phyloP scores from a whole-genome alignment of 2,113 vertebrate species.

The Etheostoma spectabile region DNA sequence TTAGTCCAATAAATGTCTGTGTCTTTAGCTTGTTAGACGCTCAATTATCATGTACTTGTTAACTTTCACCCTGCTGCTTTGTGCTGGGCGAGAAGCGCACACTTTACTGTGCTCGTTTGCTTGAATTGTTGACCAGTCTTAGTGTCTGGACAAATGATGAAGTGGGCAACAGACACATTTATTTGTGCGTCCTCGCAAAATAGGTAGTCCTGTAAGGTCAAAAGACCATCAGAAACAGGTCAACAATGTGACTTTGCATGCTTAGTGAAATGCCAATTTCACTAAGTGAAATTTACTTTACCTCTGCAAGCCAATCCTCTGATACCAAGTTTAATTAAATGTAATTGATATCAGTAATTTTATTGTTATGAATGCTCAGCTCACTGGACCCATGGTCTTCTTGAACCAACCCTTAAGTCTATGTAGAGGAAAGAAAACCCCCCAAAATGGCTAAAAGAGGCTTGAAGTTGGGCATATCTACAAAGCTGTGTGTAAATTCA shows the following conservation, averaged over 20 bases:
- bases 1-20: no score
- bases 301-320: not conserved
- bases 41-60: no score
- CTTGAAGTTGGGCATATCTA: no score
- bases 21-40: no score
- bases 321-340: not conserved
- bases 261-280: not conserved
- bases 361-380: not conserved
- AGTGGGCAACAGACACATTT: not conserved
- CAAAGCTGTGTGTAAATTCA: no score
- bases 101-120: not conserved
- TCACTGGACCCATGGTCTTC: not conserved
- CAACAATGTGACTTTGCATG: not conserved
- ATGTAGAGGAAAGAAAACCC: not conserved
- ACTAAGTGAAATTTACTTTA: not conserved
- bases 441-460: no score
- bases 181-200: no score
- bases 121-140: not conserved
- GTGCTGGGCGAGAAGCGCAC: not conserved
- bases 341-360: not conserved
- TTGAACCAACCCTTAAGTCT: not conserved
- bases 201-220: not conserved
- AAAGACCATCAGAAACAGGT: not conserved
- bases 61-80: not conserved
- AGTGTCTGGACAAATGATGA: not conserved